Conservation (phyloP, 2,113 vertebrate genomes). For the Chionis minor region DNA sequence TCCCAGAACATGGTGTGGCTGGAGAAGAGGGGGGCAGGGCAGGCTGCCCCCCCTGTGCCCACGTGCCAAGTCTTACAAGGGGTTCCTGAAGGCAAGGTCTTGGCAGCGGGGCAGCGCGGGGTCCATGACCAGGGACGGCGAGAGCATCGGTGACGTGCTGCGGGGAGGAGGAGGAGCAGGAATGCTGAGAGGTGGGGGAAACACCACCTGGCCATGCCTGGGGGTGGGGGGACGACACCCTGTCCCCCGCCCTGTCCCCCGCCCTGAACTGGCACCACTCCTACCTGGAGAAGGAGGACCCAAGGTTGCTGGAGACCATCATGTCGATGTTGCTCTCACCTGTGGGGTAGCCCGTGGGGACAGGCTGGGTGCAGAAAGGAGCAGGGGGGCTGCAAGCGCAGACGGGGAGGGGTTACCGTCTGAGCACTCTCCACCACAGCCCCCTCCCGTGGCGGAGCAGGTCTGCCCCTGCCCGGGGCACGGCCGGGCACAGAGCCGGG, state of each 20-base stretch:
- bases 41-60: not conserved
- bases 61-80: not conserved
- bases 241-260: not conserved
- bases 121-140: not conserved
- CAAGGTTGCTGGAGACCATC: not conserved
- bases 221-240: not conserved
- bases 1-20: fast-evolving
- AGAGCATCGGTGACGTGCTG: not conserved
- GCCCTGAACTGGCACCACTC: fast-evolving
- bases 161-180: not conserved
- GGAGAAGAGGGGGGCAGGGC: too few relatives aligned
- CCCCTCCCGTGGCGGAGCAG: not conserved
- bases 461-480: not conserved
- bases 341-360: not conserved
- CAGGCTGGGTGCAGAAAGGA: not conserved
- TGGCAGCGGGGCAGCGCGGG: not conserved
- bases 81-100: not conserved
- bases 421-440: not conserved
- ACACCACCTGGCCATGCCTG: fast-evolving
- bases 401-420: not conserved
- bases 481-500: not conserved
- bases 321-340: not conserved
- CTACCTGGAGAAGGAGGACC: slow-evolving; percentile 25
- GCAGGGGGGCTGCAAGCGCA: not conserved
- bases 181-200: not conserved